phyloP scores from a whole-genome alignment of 2,113 vertebrate genomes.

The Platycercus adscitus region DNA sequence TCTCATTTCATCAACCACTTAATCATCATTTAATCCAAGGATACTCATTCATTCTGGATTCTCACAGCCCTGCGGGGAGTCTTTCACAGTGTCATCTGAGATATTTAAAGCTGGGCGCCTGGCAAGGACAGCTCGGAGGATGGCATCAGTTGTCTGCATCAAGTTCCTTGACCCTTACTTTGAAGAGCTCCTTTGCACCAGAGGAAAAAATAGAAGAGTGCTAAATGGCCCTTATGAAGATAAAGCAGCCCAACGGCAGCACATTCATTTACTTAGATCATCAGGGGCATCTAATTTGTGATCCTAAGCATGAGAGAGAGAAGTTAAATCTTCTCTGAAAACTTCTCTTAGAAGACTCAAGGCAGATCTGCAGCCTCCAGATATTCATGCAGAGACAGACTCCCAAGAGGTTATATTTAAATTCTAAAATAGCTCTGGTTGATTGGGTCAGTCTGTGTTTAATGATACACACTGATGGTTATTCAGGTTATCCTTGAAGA shows the following conservation, averaged over 20 bases:
- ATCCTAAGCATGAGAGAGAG: background rate
- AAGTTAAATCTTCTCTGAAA: background rate
- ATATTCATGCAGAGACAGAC: background rate
- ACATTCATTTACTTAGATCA: background rate
- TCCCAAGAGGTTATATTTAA: background rate
- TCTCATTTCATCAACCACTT: background rate
- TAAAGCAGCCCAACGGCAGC: background rate
- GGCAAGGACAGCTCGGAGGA: background rate
- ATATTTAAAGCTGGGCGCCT: slow-evolving; percentile 21
- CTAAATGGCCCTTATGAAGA: background rate
- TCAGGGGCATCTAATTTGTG: background rate
- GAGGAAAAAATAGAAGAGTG: background rate
- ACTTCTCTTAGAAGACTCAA: background rate
- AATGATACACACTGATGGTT: background rate
- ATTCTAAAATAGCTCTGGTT: background rate
- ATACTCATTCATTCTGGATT: background rate
- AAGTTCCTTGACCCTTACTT: slow-evolving; percentile 21
- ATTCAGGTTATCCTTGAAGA: background rate
- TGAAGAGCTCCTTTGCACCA: background rate
- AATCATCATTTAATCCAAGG: slow-evolving; percentile 47
- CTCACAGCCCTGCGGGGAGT: background rate
- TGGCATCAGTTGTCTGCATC: background rate
- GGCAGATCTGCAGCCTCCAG: background rate
- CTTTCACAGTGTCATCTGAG: background rate
- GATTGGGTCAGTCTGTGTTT: background rate